Evolutionary conservation across 2,113 vertebrate genomes (phyloP).

Genomic region (Dasyurus viverrinus): DNA sequence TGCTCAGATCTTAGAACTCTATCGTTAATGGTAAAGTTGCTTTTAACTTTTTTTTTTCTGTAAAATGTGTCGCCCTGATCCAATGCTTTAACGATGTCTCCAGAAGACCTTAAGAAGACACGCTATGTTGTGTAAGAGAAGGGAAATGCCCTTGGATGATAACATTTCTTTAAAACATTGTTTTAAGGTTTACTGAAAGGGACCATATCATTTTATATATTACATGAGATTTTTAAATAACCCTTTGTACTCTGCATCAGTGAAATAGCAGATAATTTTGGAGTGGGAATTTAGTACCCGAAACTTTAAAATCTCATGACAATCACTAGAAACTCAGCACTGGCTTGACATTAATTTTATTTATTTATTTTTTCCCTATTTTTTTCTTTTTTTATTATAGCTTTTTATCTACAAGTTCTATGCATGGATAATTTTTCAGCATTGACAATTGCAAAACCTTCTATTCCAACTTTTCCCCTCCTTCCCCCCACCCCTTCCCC

Average conservation of each 20-base stretch:
- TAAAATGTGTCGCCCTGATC: conserved; percentile 30
- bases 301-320: conserved; percentile 46
- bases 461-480: too few relatives aligned
- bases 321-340: conserved; percentile 57
- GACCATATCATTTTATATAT: conserved; percentile 68
- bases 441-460: too few relatives aligned
- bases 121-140: conserved; percentile 27
- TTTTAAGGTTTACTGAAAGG: conserved; percentile 58
- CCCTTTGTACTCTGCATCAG: conserved; percentile 48
- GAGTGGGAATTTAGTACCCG: conserved; percentile 46
- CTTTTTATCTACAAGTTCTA: too few relatives aligned
- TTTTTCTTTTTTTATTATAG: too few relatives aligned
- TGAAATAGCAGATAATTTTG: conserved; percentile 59
- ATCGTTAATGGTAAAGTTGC: conserved; percentile 27
- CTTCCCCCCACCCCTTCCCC: too few relatives aligned
- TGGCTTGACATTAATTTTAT: conserved; percentile 56
- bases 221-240: conserved; percentile 72
- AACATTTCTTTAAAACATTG: conserved; percentile 32
- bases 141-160: conserved; percentile 46
- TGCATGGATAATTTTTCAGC: too few relatives aligned
- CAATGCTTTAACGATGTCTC: conserved; percentile 23
- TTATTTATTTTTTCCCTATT: too few relatives aligned
- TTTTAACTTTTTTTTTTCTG: not conserved
- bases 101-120: conserved; percentile 42
- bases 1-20: not conserved